Evolutionary conservation across 2,797 vertebrate species (phyloP).

Genomic region (Peromyscus melanophrys): DNA sequence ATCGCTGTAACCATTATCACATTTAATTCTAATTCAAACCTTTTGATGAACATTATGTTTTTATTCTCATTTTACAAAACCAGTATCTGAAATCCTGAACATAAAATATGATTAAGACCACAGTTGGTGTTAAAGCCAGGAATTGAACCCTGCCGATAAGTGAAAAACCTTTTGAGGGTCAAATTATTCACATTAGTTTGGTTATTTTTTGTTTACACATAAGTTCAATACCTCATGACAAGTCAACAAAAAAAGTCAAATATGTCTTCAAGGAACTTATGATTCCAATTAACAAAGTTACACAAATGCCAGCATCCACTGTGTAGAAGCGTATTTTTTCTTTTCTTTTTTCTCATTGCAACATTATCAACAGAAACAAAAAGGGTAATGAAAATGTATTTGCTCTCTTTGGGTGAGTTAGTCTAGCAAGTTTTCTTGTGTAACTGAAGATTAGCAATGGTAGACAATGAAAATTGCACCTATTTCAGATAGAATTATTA

Average conservation of each 20-base stretch:
- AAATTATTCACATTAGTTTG: neutral
- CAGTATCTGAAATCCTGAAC: neutral
- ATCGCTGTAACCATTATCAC: neutral
- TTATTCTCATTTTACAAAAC: neutral
- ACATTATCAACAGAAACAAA: slow-evolving; percentile 67
- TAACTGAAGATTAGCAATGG: slow-evolving; percentile 41
- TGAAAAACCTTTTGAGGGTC: neutral
- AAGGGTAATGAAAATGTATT: slow-evolving; percentile 26
- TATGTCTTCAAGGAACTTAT: neutral
- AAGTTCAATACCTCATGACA: neutral
- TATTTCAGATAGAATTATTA: neutral
- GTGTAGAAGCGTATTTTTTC: neutral
- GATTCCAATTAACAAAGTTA: neutral
- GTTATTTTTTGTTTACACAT: neutral
- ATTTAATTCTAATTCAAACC: neutral
- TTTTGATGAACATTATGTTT: neutral
- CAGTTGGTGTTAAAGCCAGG: neutral
- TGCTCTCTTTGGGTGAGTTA: slow-evolving; percentile 42
- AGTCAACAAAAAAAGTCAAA: neutral
- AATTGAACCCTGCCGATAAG: neutral
- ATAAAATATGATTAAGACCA: neutral
- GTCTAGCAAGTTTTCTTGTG: slow-evolving; percentile 36
- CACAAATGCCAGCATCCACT: slow-evolving; percentile 37
- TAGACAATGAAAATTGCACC: slow-evolving; percentile 51
- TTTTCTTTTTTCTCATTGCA: neutral